Evolutionary conservation across 2,797 vertebrate genomes (phyloP), one percentile per base, ranked within the genome.

Genomic region (Gouania willdenowi): DNA sequence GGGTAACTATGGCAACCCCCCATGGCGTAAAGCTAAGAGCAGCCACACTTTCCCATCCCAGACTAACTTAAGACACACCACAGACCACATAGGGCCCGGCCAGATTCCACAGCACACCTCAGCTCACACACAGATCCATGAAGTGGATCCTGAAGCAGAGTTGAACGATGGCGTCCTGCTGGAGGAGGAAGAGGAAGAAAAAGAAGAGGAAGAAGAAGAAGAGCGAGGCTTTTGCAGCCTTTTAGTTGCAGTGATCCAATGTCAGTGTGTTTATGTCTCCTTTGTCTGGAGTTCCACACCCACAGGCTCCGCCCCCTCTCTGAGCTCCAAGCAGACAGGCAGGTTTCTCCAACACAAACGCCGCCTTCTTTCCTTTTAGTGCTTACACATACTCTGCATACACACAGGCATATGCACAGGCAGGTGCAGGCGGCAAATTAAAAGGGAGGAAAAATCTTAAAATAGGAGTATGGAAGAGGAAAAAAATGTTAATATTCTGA

Each of bases 1-100:
- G 81, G 75, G 82, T 85, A 85, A 68, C 87, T 88, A 65, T 89
- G 83, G 68, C 87, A 89, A 69, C 86, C 86, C 75, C 87, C 87
- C 86, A 89, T 88, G 78, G 71, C 75, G 26, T 46, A 26, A 50
- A 67, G 71, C 75, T 85, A 86, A 71, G 73, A 72, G 68, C 79
- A 68, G 65, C 55, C 38, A 71, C 63, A 72, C 66, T 68, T 80
- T 86, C 74, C 81, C 85, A 87, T 86, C 80, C 62, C 71, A 62
- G 50, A 74, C 71, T 60, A 64, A 52, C 63, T 56, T 10, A 51
- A 58, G 48, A 23, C 34, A 50, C 49, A 45, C 64, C 31, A 8
- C 25, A 37, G 23, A 18, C 37, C 51, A 43, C 48, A 54, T 57
- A 66, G 35, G 41, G 38, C 2, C 37, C 27, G 29, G 15, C 12